Conservation (phyloP, 2,113 vertebrate species). For the Peromyscus polionotus region DNA sequence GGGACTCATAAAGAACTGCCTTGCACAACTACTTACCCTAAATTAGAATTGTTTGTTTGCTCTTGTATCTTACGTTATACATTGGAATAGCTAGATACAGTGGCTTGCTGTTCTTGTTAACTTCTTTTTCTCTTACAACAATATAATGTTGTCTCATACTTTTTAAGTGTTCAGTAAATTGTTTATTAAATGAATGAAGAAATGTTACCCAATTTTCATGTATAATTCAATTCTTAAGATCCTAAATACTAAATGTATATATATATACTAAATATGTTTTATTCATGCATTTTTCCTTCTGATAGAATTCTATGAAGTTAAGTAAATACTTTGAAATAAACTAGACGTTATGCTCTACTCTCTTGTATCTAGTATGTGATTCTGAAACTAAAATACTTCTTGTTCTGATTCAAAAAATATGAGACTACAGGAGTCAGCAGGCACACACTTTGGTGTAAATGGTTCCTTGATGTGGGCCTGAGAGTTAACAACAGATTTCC, state of each 20-base stretch:
- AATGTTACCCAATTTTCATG: constrained; percentile 39
- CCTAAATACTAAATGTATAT: not conserved
- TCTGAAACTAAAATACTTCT: constrained; percentile 30
- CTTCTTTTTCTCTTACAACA: not conserved
- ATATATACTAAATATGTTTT: constrained; percentile 4
- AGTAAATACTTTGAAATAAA: constrained; percentile 33
- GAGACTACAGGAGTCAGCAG: not conserved
- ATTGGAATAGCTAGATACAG: not conserved
- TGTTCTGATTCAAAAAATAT: constrained; percentile 52
- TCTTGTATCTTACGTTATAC: not conserved
- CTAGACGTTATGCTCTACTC: not conserved
- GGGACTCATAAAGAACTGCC: not conserved
- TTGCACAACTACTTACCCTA: not conserved
- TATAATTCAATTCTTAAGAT: constrained; percentile 51
- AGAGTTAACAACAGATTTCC: constrained; percentile 10
- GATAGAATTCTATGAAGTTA: constrained; percentile 25
- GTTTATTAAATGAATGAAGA: constrained; percentile 11
- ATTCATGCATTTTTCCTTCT: not conserved
- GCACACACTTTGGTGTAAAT: not conserved
- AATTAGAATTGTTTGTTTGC: not conserved
- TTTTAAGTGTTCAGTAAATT: constrained; percentile 47
- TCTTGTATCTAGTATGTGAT: not conserved
- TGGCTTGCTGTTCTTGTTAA: not conserved
- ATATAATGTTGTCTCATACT: not conserved
- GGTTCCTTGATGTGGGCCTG: not conserved